Evolutionary conservation across 2,113 vertebrate species (phyloP).

Genomic region (Neodon shergylaensis): DNA sequence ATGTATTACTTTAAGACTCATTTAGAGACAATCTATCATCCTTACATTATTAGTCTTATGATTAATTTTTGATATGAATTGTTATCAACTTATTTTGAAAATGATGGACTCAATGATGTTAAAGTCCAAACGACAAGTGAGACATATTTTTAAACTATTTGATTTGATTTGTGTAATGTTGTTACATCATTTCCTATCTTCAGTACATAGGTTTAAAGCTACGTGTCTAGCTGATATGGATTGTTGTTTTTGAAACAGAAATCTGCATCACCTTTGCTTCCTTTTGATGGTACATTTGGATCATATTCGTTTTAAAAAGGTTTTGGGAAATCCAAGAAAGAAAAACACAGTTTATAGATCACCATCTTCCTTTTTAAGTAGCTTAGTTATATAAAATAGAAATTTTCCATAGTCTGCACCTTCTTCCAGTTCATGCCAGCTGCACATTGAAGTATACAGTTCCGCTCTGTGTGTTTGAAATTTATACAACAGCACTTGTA

Average conservation of each 20-base stretch:
- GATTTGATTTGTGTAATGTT: neutral
- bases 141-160: conserved; percentile 28
- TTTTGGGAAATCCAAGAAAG: conserved; percentile 38
- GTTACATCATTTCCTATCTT: neutral
- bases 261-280: neutral
- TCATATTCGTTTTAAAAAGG: neutral
- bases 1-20: neutral
- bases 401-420: conserved; percentile 55
- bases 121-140: neutral
- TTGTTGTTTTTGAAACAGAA: conserved; percentile 27
- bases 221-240: neutral
- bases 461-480: conserved; percentile 58
- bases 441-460: conserved; percentile 52
- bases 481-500: conserved; percentile 64
- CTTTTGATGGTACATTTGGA: conserved; percentile 70
- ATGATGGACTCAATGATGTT: neutral
- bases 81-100: conserved; percentile 1
- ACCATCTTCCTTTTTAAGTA: conserved; percentile 54
- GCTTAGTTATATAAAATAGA: conserved; percentile 62
- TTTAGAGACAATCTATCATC: neutral
- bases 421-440: conserved; percentile 53
- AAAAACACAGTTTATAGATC: neutral
- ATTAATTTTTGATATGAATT: neutral
- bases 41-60: neutral
- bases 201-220: neutral